Base-by-base conservation (phyloP, 92 coral and sea anemone species). In the Siderastrea radians region DNA sequence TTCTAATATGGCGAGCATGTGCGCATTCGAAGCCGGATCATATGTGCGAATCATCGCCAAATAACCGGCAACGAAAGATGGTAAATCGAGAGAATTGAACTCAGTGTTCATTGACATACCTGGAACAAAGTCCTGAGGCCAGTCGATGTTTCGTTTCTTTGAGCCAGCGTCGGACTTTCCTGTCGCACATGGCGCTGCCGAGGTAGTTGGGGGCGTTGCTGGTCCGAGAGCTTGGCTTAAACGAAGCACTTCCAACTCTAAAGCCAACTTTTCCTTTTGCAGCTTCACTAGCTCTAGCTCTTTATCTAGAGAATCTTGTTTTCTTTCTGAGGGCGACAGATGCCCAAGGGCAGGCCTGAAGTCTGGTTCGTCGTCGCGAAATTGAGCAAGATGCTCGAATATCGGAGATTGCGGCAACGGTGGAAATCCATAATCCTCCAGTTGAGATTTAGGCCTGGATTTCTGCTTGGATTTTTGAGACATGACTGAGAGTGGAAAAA, bases 1-100 rank as follows among this genome's bases (percentile, higher is more conserved):
- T 15, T 83, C 87, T 7, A 83, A 80, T 19, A 19, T 12, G 3
- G 44, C 47, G 66, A 82, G 66, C 87, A 70, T 82, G 50, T 7
- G 68, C 16, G 57, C 17, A 7, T 71, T 71, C 57, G 4, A 3
- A 1, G 26, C 75, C 26, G 58, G 6, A 15, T 71, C 79, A 12
- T 83, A 72, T 1, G 87, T 66, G 1, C 51, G 46, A 6, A 82
- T 82, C 87, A 82, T 82, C 10, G 51, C 61, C 69, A 82, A 71
- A 71, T 52, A 82, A 38, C 79, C 87, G 2, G 87, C 70, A 13
- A 70, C 64, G 14, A 82, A 82, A 47, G 17, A 14, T 71, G 75
- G 75, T 14, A 71, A 71, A 47, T 71, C 75, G 6, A 71, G 9
- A 11, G 54, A 11, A 71, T 47, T 49, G 43, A 47, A 49, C 54